A percentile compares a stretch with the other conserved stretches of the same genome.
These are phyloP conservation scores for Mormyrus lacerda DNA, from an alignment of 2,113 vertebrate genomes.

Conservation along the genomic window DNA sequence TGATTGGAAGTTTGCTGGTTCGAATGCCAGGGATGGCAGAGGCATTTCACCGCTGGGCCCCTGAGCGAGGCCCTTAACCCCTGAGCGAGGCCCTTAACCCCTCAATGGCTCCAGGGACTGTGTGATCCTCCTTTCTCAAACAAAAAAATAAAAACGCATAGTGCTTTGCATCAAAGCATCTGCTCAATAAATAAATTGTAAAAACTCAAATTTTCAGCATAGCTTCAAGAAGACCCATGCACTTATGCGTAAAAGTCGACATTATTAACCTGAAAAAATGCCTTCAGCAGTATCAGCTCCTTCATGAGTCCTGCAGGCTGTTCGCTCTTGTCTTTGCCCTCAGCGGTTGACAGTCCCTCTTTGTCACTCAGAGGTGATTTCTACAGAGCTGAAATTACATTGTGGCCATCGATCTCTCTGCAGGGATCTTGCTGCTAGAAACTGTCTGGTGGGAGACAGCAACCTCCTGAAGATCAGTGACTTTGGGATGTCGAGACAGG, in stretches of 20 bases:
- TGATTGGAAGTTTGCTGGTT: neutral
- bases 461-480: constrained; percentile 93
- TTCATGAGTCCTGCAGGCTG: neutral
- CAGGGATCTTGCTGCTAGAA: constrained; percentile 93
- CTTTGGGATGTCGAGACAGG: constrained; percentile 96
- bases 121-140: neutral
- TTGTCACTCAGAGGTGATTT: neutral
- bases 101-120: neutral
- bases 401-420: constrained; percentile 23
- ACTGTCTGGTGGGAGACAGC: constrained; percentile 87
- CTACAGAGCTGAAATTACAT: neutral
- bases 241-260: neutral
- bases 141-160: neutral
- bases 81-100: neutral
- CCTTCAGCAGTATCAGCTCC: neutral
- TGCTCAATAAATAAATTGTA: neutral
- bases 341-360: neutral
- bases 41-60: neutral
- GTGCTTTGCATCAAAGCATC: neutral
- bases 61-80: neutral
- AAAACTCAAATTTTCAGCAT: neutral
- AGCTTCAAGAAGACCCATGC: neutral
- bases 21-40: neutral
- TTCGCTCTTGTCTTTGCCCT: neutral
- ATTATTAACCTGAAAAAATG: neutral